Evolutionary conservation across 2,888 invertebrate species (phyloP).

Genomic region (Hirtodrosophila cameraria): DNA sequence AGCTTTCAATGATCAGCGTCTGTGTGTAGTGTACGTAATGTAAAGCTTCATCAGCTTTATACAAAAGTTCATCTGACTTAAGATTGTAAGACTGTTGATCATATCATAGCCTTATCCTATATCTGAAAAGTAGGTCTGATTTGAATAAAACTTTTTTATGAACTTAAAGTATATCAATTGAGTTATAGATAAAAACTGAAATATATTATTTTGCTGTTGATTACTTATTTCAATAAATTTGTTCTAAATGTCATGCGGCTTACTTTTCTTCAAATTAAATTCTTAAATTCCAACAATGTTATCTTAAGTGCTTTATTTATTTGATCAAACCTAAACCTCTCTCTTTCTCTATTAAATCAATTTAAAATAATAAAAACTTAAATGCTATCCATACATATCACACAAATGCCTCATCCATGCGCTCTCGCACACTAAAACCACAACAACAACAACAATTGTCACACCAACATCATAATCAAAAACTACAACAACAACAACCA

Average conservation of each 20-base stretch:
- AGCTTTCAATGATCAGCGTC: too few relatives aligned
- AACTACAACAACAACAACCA: constrained; percentile 36
- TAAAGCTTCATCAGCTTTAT: too few relatives aligned
- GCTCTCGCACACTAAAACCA: constrained; percentile 44
- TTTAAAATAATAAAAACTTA: constrained; percentile 41
- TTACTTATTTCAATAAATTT: neutral
- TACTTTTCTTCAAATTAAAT: neutral
- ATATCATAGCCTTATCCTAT: too few relatives aligned
- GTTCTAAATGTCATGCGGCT: constrained; percentile 9
- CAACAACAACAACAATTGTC: constrained; percentile 40
- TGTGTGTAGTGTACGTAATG: too few relatives aligned
- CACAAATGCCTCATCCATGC: constrained; percentile 53
- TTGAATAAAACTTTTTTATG: too few relatives aligned
- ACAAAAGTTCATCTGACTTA: too few relatives aligned
- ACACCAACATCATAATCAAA: constrained; percentile 28
- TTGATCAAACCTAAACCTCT: constrained; percentile 27
- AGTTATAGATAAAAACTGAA: too few relatives aligned
- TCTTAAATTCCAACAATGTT: neutral
- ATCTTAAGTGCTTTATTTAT: constrained; percentile 24
- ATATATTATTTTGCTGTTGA: too few relatives aligned
- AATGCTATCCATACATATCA: constrained; percentile 65
- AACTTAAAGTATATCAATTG: too few relatives aligned
- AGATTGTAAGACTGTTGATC: too few relatives aligned
- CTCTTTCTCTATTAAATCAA: constrained; percentile 28
- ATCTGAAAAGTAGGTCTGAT: too few relatives aligned